These are phyloP conservation scores for Labeo rohita DNA, from an alignment of 2,113 vertebrate genomes.

Conservation along the genomic window DNA sequence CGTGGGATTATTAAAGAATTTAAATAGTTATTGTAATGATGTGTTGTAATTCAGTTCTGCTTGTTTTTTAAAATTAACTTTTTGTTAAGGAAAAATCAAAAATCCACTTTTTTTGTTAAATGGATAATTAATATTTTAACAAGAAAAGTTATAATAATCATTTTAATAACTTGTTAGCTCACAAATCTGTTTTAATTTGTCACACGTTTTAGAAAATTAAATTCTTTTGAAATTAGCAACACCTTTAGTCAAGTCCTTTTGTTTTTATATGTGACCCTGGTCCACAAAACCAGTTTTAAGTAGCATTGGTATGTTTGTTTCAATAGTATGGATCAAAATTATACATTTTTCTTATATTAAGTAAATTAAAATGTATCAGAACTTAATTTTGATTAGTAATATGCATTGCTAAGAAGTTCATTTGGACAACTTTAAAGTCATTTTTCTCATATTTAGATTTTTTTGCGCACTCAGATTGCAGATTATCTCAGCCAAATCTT, in stretches of 20 bases:
- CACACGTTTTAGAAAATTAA: no score
- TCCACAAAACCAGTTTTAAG: no score
- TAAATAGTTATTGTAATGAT: not conserved
- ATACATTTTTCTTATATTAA: no score
- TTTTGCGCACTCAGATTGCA: no score
- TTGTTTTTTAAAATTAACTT: not conserved
- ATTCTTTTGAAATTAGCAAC: not conserved
- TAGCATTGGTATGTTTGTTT: no score
- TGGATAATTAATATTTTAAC: not conserved
- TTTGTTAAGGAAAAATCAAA: not conserved
- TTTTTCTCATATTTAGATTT: no score
- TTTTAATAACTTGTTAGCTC: constrained; percentile 39
- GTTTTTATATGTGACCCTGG: not conserved
- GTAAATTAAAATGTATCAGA: no score
- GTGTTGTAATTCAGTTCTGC: not conserved
- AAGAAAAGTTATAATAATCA: constrained; percentile 36
- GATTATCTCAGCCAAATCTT: no score
- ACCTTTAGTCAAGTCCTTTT: not conserved
- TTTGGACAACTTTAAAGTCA: no score
- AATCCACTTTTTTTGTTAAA: not conserved
- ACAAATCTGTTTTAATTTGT: not conserved
- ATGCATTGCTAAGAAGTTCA: no score
- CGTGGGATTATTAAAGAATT: not conserved
- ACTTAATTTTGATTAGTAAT: no score
- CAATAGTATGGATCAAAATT: no score